These are phyloP conservation scores for Lasioglossum figueresi DNA, from an alignment of 2,888 invertebrate genomes.

Conservation along the genomic window DNA sequence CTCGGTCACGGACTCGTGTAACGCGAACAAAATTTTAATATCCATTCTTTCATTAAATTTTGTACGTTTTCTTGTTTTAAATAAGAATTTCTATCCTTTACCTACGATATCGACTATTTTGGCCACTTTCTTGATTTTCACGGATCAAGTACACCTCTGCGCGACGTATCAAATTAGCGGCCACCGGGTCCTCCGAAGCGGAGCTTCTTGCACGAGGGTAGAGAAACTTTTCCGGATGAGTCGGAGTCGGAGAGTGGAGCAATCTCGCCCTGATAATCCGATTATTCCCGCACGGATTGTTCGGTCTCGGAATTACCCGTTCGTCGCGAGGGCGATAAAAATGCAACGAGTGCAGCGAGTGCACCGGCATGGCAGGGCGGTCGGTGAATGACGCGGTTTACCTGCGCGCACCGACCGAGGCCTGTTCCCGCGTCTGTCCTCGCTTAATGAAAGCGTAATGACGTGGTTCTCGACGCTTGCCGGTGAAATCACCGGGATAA, in stretches of 20 bases:
- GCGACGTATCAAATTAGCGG: too few species aligned
- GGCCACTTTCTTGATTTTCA: too few species aligned
- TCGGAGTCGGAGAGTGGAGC: neutral
- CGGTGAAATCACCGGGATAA: constrained; percentile 18
- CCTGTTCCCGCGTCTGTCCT: constrained; percentile 15
- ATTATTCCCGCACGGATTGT: constrained; percentile 48
- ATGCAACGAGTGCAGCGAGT: neutral
- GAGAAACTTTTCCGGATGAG: neutral
- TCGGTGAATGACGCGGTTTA: constrained; percentile 5
- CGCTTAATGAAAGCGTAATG: constrained; percentile 31
- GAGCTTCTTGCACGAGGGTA: neutral
- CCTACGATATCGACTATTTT: too few species aligned
- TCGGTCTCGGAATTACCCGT: constrained; percentile 21
- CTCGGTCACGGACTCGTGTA: too few species aligned
- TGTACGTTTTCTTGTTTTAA: too few species aligned
- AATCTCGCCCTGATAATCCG: constrained; percentile 25
- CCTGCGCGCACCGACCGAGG: constrained; percentile 6
- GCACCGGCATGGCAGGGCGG: neutral
- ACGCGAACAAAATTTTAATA: too few species aligned
- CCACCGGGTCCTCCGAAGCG: neutral
- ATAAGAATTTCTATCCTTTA: too few species aligned
- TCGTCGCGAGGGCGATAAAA: constrained; percentile 1
- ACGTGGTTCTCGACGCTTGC: constrained; percentile 24
- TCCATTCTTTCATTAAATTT: too few species aligned
- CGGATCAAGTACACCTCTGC: neutral